A percentile compares a stretch with the other conserved stretches of the same genome.
These are phyloP conservation scores for Zenarchopterus dispar DNA, from an alignment of 2,797 vertebrate genomes.

Conservation along the genomic window DNA sequence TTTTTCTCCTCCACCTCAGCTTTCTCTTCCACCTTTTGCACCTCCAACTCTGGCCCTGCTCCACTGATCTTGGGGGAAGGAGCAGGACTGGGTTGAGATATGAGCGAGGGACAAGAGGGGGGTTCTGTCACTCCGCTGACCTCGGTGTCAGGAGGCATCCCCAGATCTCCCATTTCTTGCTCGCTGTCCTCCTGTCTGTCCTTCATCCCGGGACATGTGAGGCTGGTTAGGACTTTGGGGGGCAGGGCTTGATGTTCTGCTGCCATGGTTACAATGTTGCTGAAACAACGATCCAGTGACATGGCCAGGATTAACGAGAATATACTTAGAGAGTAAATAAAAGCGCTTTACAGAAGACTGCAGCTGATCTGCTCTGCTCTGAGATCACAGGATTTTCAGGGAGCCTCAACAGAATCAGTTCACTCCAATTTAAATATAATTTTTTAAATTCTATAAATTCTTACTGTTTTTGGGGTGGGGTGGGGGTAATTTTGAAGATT, in stretches of 20 bases:
- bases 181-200: slow-evolving; percentile 48
- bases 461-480: too few species aligned
- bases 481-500: too few species aligned
- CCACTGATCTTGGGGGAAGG: slow-evolving; percentile 32
- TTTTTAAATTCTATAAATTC: too few species aligned
- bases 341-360: slow-evolving; percentile 16
- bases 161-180: slow-evolving; percentile 51
- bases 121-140: slow-evolving; percentile 40
- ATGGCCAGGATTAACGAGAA: slow-evolving; percentile 56
- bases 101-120: slow-evolving; percentile 23
- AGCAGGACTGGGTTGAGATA: slow-evolving; percentile 41
- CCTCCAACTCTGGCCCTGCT: slow-evolving; percentile 25
- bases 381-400: background rate
- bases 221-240: slow-evolving; percentile 48
- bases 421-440: slow-evolving; percentile 14
- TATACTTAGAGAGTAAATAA: slow-evolving; percentile 29
- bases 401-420: slow-evolving; percentile 5
- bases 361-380: slow-evolving; percentile 14
- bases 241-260: slow-evolving; percentile 53
- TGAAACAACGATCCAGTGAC: slow-evolving; percentile 68
- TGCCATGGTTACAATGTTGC: slow-evolving; percentile 60
- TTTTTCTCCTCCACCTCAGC: slow-evolving; percentile 43
- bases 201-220: slow-evolving; percentile 39
- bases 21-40: slow-evolving; percentile 24
- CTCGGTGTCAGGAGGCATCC: slow-evolving; percentile 25